Percentiles rank a stretch among this genome's conserved stretches.
phyloP scores from a whole-genome alignment of 2,113 vertebrate genomes.

The Eleginops maclovinus region DNA sequence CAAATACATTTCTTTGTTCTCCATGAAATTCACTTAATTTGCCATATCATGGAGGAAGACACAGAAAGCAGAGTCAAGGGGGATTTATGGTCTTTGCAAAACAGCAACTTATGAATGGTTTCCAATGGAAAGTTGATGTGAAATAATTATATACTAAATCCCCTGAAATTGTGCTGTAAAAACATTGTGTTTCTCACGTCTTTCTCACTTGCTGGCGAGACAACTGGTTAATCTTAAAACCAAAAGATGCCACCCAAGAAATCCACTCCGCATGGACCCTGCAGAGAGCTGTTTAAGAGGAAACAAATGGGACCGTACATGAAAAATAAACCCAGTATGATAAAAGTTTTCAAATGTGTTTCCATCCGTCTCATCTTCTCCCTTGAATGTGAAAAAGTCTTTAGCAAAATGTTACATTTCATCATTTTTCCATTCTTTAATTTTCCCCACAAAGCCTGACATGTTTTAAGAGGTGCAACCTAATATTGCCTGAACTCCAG shows the following conservation, averaged over 20 bases:
- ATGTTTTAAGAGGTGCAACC: slow-evolving; percentile 88
- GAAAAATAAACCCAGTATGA: slow-evolving; percentile 65
- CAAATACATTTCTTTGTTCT: slow-evolving; percentile 74
- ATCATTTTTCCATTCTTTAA: slow-evolving; percentile 87
- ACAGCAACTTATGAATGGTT: slow-evolving; percentile 35
- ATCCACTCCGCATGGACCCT: slow-evolving; percentile 40
- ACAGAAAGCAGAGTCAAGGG: slow-evolving; percentile 39
- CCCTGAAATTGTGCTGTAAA: slow-evolving; percentile 17
- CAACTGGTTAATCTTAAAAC: slow-evolving; percentile 33
- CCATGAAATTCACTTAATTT: slow-evolving; percentile 64
- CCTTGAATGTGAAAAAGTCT: slow-evolving; percentile 68
- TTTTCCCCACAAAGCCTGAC: slow-evolving; percentile 85
- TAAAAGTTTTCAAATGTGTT: slow-evolving; percentile 66
- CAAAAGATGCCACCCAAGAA: slow-evolving; percentile 62
- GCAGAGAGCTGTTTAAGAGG: slow-evolving; percentile 39
- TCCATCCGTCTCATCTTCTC: slow-evolving; percentile 66
- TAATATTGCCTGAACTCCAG: slow-evolving; percentile 87
- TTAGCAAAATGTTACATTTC: slow-evolving; percentile 82
- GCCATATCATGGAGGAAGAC: slow-evolving; percentile 65
- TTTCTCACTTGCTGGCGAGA: slow-evolving; percentile 31
- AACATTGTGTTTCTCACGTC: slow-evolving; percentile 56
- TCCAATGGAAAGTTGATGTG: slow-evolving; percentile 45
- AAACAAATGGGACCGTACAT: slow-evolving; percentile 43
- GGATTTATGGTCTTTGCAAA: slow-evolving; percentile 36
- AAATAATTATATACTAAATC: slow-evolving; percentile 38